Percentiles rank a stretch among this genome's conserved stretches.
These are phyloP conservation scores for Xyrichtys novacula DNA, from an alignment of 2,797 vertebrate genomes.

Conservation along the genomic window DNA sequence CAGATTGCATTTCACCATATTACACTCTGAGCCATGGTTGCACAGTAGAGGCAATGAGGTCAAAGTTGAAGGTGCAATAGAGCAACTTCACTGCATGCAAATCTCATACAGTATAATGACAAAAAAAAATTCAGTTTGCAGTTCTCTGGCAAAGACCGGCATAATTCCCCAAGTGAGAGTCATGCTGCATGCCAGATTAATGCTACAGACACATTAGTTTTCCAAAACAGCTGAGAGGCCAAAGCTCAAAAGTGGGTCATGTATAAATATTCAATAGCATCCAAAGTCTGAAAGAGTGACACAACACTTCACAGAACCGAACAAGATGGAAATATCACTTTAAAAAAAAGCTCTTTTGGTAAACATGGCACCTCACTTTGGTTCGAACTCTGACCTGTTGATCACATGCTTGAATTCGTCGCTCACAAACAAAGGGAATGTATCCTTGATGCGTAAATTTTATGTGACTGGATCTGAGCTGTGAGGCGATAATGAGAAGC, in stretches of 20 bases:
- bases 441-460: too few species aligned
- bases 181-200: neutral
- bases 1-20: too few species aligned
- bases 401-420: constrained; percentile 1
- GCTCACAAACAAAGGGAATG: too few species aligned
- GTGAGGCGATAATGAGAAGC: neutral
- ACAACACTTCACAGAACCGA: neutral
- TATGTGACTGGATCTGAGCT: neutral
- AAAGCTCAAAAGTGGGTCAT: neutral
- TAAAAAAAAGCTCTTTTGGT: neutral
- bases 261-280: neutral
- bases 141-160: too few species aligned
- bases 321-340: too few species aligned
- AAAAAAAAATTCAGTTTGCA: too few species aligned
- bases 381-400: constrained; percentile 4
- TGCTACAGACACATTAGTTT: neutral
- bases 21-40: too few species aligned
- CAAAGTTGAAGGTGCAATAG: too few species aligned
- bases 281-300: neutral
- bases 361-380: neutral
- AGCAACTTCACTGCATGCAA: too few species aligned
- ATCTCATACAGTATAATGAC: too few species aligned
- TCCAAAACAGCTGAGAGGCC: neutral
- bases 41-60: too few species aligned
- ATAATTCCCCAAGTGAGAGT: too few species aligned